A percentile compares a stretch with the other conserved stretches of the same genome.
Evolutionary conservation across 1,140 invertebrate species (phyloP).

Genomic region (Tetragnatha versicolor): DNA sequence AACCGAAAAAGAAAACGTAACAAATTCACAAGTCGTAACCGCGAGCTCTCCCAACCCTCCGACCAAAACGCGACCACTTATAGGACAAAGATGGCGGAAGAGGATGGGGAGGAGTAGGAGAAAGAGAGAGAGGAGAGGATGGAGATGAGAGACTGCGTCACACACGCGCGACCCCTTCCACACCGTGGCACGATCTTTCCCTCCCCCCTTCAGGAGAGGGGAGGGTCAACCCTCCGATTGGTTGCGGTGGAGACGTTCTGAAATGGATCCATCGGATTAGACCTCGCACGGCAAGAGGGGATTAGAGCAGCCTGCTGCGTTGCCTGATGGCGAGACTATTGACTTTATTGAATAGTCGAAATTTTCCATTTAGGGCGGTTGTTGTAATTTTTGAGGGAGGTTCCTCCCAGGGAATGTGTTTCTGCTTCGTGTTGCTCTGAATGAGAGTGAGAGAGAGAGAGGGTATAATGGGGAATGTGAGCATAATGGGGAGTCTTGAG

Average conservation of each 20-base stretch:
- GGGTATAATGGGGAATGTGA: too few species aligned
- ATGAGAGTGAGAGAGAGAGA: too few species aligned
- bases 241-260: constrained; percentile 33
- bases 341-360: constrained; percentile 41
- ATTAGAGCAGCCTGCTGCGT: background rate
- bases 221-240: constrained; percentile 22
- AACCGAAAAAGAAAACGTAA: too few species aligned
- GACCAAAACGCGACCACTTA: background rate
- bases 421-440: too few species aligned
- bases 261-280: constrained; percentile 23
- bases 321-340: constrained; percentile 16
- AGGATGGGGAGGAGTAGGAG: constrained; percentile 32
- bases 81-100: constrained; percentile 21
- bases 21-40: background rate
- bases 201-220: background rate
- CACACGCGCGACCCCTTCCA: constrained; percentile 15
- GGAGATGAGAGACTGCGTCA: background rate
- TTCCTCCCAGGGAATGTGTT: background rate
- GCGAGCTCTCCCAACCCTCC: background rate
- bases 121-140: constrained; percentile 4
- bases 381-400: background rate
- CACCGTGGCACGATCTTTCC: constrained; percentile 18
- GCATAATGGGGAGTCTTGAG: too few species aligned
- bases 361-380: constrained; percentile 10
- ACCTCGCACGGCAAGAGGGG: constrained; percentile 8